Conservation (phyloP, 2,113 vertebrate species). For the Clarias batrachus region DNA sequence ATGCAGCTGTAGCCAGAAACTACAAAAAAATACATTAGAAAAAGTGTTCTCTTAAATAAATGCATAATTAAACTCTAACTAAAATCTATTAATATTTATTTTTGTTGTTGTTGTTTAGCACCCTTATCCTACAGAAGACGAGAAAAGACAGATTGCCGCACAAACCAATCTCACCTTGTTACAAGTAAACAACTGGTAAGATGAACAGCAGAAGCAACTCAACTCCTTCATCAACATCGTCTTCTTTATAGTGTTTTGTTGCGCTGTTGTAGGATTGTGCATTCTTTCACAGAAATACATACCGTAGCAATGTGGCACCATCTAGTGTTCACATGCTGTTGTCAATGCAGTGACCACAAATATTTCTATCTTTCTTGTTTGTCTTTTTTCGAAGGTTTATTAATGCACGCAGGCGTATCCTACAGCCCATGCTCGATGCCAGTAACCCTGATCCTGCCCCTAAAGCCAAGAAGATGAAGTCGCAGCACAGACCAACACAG, state of each 20-base stretch:
- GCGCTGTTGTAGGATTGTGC: neutral
- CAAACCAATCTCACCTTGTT: slow-evolving; percentile 97
- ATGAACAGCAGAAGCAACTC: neutral
- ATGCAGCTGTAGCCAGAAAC: neutral
- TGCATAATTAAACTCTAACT: neutral
- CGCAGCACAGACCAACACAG: slow-evolving; percentile 96
- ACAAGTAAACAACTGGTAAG: slow-evolving; percentile 99
- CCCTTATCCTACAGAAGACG: slow-evolving; percentile 97
- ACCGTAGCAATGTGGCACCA: slow-evolving; percentile 52
- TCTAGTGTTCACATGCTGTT: slow-evolving; percentile 60
- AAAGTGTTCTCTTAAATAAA: neutral
- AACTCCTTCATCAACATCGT: neutral
- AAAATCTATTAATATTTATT: neutral
- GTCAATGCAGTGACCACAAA: neutral
- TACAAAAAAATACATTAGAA: neutral
- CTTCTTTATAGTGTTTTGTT: neutral
- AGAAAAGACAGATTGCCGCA: slow-evolving; percentile 95
- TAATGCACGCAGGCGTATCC: slow-evolving; percentile 92
- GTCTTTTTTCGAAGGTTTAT: slow-evolving; percentile 82
- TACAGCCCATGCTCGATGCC: slow-evolving; percentile 96
- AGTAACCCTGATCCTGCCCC: slow-evolving; percentile 97
- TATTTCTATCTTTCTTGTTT: neutral
- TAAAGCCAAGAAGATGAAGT: slow-evolving; percentile 99
- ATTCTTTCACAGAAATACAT: neutral
- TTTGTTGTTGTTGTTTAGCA: slow-evolving; percentile 73